phyloP scores from a whole-genome alignment of 2,888 invertebrate species.

The Pandemis heparana region DNA sequence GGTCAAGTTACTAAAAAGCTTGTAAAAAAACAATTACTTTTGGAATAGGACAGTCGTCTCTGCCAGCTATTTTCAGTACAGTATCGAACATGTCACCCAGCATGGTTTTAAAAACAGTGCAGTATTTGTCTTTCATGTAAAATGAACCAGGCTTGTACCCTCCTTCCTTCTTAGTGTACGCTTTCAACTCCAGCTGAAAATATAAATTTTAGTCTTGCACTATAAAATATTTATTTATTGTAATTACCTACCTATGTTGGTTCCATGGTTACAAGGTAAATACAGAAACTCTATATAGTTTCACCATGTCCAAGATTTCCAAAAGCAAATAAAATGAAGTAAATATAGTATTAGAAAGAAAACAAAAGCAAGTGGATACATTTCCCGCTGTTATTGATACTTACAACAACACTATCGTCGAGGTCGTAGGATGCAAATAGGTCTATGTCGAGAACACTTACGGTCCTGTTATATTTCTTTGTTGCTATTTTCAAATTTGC shows the following conservation, averaged over 20 bases:
- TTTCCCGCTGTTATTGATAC: background rate
- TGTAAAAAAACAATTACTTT: slow-evolving; percentile 36
- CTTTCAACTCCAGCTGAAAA: slow-evolving; percentile 47
- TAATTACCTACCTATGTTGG: too few relatives aligned
- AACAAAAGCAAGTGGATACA: background rate
- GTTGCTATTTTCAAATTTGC: background rate
- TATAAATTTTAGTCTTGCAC: background rate
- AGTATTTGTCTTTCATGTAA: slow-evolving; percentile 45
- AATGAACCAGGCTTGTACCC: slow-evolving; percentile 49
- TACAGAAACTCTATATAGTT: too few relatives aligned
- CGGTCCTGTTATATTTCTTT: slow-evolving; percentile 45
- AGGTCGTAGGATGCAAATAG: slow-evolving; percentile 30
- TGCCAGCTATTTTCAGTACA: slow-evolving; percentile 40
- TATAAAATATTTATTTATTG: too few relatives aligned
- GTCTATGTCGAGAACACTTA: slow-evolving; percentile 41
- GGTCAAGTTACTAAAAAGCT: background rate
- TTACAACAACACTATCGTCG: slow-evolving; percentile 27
- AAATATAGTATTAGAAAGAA: too few relatives aligned
- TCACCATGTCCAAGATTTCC: too few relatives aligned
- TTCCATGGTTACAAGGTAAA: too few relatives aligned
- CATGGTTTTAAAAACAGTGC: slow-evolving; percentile 37
- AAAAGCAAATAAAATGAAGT: too few relatives aligned
- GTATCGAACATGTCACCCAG: slow-evolving; percentile 44
- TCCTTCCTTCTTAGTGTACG: slow-evolving; percentile 47
- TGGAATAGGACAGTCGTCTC: slow-evolving; percentile 46